phyloP scores from a whole-genome alignment of 2,797 vertebrate species.

The Alca torda region DNA sequence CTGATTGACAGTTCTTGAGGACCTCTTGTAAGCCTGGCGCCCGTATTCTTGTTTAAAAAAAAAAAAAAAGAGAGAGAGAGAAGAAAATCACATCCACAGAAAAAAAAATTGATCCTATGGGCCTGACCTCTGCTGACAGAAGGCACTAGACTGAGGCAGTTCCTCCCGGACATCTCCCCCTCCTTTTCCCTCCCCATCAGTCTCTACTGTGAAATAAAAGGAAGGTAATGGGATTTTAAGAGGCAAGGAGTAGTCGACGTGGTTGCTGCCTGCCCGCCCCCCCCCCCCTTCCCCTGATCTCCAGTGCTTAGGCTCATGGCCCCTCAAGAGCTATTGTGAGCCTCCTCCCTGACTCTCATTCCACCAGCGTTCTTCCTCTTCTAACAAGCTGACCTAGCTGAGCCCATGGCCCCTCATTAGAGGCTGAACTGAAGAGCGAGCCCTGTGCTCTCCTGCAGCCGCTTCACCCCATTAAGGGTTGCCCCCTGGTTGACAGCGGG shows the following conservation, averaged over 20 bases:
- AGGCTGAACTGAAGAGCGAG: background rate
- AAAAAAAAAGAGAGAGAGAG: background rate
- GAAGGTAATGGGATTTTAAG: conserved; percentile 76
- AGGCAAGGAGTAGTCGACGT: conserved; percentile 5
- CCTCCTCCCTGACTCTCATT: conserved; percentile 6
- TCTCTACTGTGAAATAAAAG: conserved; percentile 38
- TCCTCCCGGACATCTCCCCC: background rate
- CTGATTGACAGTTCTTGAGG: conserved; percentile 79
- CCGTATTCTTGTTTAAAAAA: conserved; percentile 69
- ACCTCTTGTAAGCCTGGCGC: conserved; percentile 81
- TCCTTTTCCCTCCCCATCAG: background rate
- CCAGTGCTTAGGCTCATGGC: conserved; percentile 1
- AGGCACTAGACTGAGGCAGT: conserved; percentile 29
- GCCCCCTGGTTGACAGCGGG: conserved; percentile 41
- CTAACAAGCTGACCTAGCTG: conserved; percentile 58
- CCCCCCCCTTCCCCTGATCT: background rate
- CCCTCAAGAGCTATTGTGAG: conserved; percentile 66
- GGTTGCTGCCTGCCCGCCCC: background rate
- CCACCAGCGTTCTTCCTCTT: background rate
- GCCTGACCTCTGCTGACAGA: conserved; percentile 53
- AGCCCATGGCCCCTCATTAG: conserved; percentile 57
- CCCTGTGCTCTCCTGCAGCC: conserved; percentile 38
- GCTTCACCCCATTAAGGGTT: conserved; percentile 65
- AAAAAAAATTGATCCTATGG: conserved; percentile 73
- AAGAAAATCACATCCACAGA: conserved; percentile 33